Conservation (phyloP, 2,888 invertebrate species). For the Poecilus cupreus region DNA sequence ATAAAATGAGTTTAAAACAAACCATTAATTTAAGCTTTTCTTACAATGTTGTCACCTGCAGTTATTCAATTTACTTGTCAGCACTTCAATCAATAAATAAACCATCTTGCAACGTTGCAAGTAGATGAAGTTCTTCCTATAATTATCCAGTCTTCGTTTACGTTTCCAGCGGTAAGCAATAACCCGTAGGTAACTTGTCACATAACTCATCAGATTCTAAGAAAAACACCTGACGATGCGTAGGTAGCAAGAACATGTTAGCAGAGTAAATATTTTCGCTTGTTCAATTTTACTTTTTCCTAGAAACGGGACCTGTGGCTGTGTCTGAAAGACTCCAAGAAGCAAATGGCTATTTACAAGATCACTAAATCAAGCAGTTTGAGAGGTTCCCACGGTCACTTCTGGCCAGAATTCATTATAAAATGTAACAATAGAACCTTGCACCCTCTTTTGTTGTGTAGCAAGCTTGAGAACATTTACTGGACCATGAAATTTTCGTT, state of each 20-base stretch:
- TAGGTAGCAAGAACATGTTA: slow-evolving; percentile 16
- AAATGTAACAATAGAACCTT: background rate
- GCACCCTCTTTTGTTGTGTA: slow-evolving; percentile 5
- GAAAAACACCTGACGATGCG: slow-evolving; percentile 5
- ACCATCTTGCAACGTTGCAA: background rate
- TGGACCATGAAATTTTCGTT: background rate
- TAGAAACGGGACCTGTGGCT: slow-evolving; percentile 2
- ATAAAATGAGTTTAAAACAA: background rate
- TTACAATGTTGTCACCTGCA: slow-evolving; percentile 18
- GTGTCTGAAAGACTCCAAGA: background rate
- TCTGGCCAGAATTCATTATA: slow-evolving; percentile 5
- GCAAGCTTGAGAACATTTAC: background rate
- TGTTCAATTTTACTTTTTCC: background rate
- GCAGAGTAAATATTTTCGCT: slow-evolving; percentile 14
- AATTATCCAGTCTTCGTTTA: slow-evolving; percentile 7
- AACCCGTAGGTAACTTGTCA: slow-evolving; percentile 2
- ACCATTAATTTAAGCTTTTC: background rate
- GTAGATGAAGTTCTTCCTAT: slow-evolving; percentile 3
- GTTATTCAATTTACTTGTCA: slow-evolving; percentile 19
- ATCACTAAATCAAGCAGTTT: background rate
- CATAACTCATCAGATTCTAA: slow-evolving; percentile 16
- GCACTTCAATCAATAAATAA: slow-evolving; percentile 23
- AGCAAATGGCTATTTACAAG: background rate
- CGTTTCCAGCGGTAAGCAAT: slow-evolving; percentile 23
- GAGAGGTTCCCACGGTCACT: slow-evolving; percentile 14